These are phyloP conservation scores for Pristionchus entomophagus DNA, from an alignment of 2,888 invertebrate genomes.

Conservation along the genomic window DNA sequence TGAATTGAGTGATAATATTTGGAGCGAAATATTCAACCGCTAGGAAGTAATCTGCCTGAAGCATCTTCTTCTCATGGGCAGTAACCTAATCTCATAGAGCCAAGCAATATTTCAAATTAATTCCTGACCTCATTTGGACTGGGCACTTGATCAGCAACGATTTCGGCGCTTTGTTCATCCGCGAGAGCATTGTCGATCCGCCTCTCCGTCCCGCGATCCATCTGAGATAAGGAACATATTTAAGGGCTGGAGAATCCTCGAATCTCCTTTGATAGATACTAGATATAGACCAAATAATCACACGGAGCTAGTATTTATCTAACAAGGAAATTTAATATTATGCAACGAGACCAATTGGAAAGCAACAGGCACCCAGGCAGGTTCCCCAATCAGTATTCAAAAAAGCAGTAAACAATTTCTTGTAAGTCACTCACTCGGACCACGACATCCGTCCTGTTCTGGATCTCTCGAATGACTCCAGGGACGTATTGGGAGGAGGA, in stretches of 20 bases:
- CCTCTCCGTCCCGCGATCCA: constrained; percentile 60
- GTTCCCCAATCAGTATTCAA: too few relatives aligned
- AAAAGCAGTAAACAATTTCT: too few relatives aligned
- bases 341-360: too few relatives aligned
- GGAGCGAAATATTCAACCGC: too few relatives aligned
- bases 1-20: neutral
- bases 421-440: constrained; percentile 53
- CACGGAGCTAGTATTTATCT: too few relatives aligned
- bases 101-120: neutral
- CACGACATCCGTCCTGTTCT: constrained; percentile 56
- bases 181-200: constrained; percentile 55
- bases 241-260: neutral
- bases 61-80: too few relatives aligned
- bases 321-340: too few relatives aligned
- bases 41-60: too few relatives aligned
- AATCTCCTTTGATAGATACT: too few relatives aligned
- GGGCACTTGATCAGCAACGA: constrained; percentile 68
- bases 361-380: too few relatives aligned
- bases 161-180: constrained; percentile 51
- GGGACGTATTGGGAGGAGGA: constrained; percentile 56
- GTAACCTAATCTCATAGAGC: too few relatives aligned
- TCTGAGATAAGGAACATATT: constrained; percentile 48
- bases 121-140: constrained; percentile 48
- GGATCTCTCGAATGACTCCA: constrained; percentile 55
- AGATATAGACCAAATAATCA: too few relatives aligned